These are phyloP conservation scores for Myrmophylax atrothorax DNA, from an alignment of 2,113 vertebrate genomes.

Conservation along the genomic window DNA sequence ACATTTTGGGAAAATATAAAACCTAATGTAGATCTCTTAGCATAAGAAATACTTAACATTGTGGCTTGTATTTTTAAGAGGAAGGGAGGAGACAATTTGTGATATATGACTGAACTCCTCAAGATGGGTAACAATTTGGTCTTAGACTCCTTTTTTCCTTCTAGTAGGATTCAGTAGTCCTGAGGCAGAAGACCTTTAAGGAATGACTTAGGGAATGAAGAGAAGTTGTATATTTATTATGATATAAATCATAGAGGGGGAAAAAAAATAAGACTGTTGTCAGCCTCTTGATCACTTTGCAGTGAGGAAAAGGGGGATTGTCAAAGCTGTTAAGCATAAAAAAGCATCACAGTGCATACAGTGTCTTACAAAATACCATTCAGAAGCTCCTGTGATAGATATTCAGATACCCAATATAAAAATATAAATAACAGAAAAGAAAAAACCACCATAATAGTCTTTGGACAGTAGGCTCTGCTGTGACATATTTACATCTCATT, in stretches of 20 bases:
- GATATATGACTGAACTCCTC: background rate
- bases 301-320: background rate
- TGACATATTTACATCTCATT: background rate
- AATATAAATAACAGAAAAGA: background rate
- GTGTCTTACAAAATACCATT: background rate
- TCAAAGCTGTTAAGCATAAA: background rate
- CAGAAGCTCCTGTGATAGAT: background rate
- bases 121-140: background rate
- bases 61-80: background rate
- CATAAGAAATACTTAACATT: background rate
- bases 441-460: background rate
- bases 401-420: background rate
- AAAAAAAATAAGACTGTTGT: background rate
- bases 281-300: background rate
- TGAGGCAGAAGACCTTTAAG: background rate
- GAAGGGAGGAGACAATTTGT: background rate
- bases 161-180: background rate
- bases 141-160: background rate
- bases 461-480: background rate
- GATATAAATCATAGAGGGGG: background rate
- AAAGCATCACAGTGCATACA: background rate
- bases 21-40: background rate
- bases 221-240: background rate
- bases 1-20: background rate
- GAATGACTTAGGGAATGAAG: background rate